Evolutionary conservation across 2,888 invertebrate genomes (phyloP), one percentile per base, ranked within the genome.

Genomic region (Melipona beecheii): DNA sequence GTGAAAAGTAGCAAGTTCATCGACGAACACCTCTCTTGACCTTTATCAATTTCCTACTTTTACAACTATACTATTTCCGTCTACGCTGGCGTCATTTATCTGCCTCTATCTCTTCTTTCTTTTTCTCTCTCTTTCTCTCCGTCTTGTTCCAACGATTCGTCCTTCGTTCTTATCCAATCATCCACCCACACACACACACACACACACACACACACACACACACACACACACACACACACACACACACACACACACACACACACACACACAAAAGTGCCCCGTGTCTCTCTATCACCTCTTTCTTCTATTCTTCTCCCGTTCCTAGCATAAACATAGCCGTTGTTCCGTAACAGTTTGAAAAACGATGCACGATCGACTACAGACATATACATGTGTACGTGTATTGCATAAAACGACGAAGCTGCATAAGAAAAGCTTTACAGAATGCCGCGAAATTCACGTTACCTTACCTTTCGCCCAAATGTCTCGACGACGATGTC

Each of bases 11-110:
- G 43, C 43, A 43, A 43, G 15, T 69, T 69, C 27, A 6, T 69
- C 69, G 71, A 72, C 19, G 74, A 82, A 84, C 83, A 56, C 68
- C 62, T 75, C 75, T 27, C 84, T 78, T 75, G 66, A n/a, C 54
- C n/a, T 43, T 56, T 27, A 21, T 21, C 56, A 6, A 72, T 36
- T 56, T 58, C 66, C 43, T 66, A n/a, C 6, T 56, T 50, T 27
- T 43, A 50, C 60, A 21, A 58, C 52, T 68, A 50, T 75, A 69
- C 73, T 73, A 49, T 71, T 66, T 50, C 50, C 49, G 77, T 71
- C 82, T 84, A 54, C 62, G 82, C 82, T 77, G 70, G 24, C 70
- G 50, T 74, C 77, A 66, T 78, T 69, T 82, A 60, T 84, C 56
- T 79, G 49, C 64, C 66, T 60, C 49, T 52, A 0, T 27, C 4